A percentile compares a stretch with the other conserved stretches of the same genome.
phyloP scores from a whole-genome alignment of 1,140 invertebrate genomes.

The Papilio polytes region DNA sequence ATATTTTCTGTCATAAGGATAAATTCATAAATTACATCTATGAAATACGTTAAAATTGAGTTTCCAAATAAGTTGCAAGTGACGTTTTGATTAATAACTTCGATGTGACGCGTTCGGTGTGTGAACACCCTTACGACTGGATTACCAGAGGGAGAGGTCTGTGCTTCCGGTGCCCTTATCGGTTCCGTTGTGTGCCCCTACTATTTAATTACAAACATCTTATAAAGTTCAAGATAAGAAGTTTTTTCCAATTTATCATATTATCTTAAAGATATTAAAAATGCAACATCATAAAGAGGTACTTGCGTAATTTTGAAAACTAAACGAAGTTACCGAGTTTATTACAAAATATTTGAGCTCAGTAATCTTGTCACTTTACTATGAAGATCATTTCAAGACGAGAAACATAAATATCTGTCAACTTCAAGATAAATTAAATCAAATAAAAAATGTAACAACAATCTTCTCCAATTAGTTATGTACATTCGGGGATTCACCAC shows the following conservation, averaged over 20 bases:
- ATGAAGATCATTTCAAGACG: too few species aligned
- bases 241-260: conserved; percentile 31
- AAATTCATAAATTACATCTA: too few species aligned
- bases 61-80: too few species aligned
- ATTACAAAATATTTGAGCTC: neutral
- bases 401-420: too few species aligned
- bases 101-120: neutral
- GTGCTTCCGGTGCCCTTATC: conserved; percentile 67
- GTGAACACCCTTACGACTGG: conserved; percentile 6
- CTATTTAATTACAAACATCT: conserved; percentile 70
- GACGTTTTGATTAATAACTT: neutral
- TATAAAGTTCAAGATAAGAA: conserved; percentile 49
- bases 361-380: neutral
- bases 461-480: too few species aligned
- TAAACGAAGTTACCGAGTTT: neutral
- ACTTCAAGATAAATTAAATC: neutral
- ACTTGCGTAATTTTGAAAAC: neutral
- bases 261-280: conserved; percentile 1
- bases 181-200: conserved; percentile 63
- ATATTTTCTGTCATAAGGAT: too few species aligned
- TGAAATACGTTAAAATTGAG: too few species aligned
- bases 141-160: conserved; percentile 55
- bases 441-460: too few species aligned
- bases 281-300: neutral
- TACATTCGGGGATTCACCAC: too few species aligned